phyloP scores from a whole-genome alignment of 2,888 invertebrate species.

The Sthenelais limicola region DNA sequence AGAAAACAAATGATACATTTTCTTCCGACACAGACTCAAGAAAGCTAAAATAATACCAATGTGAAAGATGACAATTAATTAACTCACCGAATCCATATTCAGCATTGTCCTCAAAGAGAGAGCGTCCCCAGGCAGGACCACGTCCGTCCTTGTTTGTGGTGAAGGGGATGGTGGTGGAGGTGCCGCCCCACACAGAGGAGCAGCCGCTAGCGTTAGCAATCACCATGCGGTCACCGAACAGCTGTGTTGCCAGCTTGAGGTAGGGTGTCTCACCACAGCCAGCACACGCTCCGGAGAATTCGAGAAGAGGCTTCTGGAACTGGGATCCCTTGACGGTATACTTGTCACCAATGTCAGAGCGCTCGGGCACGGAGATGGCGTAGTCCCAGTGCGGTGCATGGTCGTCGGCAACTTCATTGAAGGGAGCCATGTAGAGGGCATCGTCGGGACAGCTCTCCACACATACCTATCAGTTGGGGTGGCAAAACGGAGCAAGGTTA shows the following conservation, averaged over 20 bases:
- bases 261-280: slow-evolving; percentile 54
- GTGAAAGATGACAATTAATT: background rate
- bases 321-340: slow-evolving; percentile 52
- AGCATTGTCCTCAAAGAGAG: slow-evolving; percentile 54
- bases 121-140: slow-evolving; percentile 53
- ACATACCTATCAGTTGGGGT: slow-evolving; percentile 52
- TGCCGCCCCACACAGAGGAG: slow-evolving; percentile 53
- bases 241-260: slow-evolving; percentile 53
- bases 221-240: slow-evolving; percentile 53
- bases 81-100: slow-evolving; percentile 53
- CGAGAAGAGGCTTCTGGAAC: slow-evolving; percentile 52
- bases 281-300: slow-evolving; percentile 52
- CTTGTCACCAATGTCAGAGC: slow-evolving; percentile 50
- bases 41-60: too few relatives aligned
- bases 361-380: slow-evolving; percentile 48
- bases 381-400: slow-evolving; percentile 52
- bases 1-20: too few relatives aligned
- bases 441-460: slow-evolving; percentile 54
- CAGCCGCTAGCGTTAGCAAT: slow-evolving; percentile 53
- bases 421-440: slow-evolving; percentile 54
- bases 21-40: too few relatives aligned
- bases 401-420: slow-evolving; percentile 52
- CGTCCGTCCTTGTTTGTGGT: slow-evolving; percentile 51
- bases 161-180: slow-evolving; percentile 52
- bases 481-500: slow-evolving; percentile 50